A percentile compares a stretch with the other conserved stretches of the same genome.
Evolutionary conservation across 1,140 invertebrate species (phyloP).

Genomic region (Kradibia gibbosae): DNA sequence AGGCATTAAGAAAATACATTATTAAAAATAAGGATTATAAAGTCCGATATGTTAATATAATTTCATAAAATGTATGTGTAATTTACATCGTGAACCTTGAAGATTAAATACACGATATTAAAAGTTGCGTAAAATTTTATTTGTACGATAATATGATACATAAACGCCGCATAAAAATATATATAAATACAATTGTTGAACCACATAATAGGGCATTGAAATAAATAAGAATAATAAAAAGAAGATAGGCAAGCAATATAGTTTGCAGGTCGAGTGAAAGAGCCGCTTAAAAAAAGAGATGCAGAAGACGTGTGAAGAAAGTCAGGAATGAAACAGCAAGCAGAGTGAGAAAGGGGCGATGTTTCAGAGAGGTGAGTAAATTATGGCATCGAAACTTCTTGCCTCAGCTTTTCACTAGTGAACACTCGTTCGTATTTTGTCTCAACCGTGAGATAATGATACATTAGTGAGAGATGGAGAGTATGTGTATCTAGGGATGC

Average conservation of each 20-base stretch:
- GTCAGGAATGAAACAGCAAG: conserved; percentile 46
- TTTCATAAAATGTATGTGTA: too few species aligned
- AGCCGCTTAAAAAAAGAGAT: neutral
- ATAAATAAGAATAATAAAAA: too few species aligned
- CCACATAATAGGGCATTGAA: too few species aligned
- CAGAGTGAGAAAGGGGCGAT: conserved; percentile 49
- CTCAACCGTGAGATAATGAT: conserved; percentile 12
- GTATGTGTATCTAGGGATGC: neutral
- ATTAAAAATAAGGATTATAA: too few species aligned
- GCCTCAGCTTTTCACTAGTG: neutral
- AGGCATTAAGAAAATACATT: too few species aligned
- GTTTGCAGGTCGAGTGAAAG: too few species aligned
- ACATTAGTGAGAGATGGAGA: neutral
- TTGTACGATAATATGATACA: too few species aligned
- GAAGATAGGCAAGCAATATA: too few species aligned
- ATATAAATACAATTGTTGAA: neutral
- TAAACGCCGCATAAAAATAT: neutral
- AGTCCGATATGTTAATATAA: too few species aligned
- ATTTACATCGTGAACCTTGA: too few species aligned
- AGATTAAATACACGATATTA: too few species aligned
- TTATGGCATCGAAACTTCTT: neutral
- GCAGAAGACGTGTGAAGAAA: conserved; percentile 37
- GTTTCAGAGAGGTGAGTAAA: neutral
- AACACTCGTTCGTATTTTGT: neutral
- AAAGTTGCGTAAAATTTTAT: too few species aligned